Base-by-base conservation (phyloP, 2,888 invertebrate genomes). In the Lasioglossum pauxillum region DNA sequence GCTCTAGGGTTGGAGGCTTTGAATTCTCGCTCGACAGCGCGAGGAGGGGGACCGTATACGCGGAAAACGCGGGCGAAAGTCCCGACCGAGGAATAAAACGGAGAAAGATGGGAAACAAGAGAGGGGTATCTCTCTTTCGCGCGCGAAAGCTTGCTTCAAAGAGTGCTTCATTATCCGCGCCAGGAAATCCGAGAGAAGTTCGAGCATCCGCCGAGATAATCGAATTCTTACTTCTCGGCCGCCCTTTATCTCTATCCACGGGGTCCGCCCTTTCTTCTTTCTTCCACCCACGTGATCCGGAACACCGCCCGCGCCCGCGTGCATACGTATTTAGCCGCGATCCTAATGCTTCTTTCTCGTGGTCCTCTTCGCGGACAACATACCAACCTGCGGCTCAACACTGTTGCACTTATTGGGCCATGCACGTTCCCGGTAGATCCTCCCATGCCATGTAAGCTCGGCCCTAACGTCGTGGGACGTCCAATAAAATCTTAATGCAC, bases 131-230 rank as follows among this genome's bases (percentile, higher is more conserved):
- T 88, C 87, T 67, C 79, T 72, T 44, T 44, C 86, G 87, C 87
- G 87, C 83, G 87, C 91, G 82, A 91, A 91, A 90, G 89, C 90
- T 91, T 88, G 86, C 91, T 89, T 91, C 91, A 91, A 91, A 91
- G 91, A 90, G 91, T 90, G 91, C 90, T 91, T 91, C 90, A 91
- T 91, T 91, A 91, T 91, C 88, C 89, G 90, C 91, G 83, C 89
- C 91, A 90, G 91, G 90, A 91, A 91, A 91, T 91, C 91, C 91
- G 91, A 91, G 91, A 91, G 90, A 91, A 91, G 91, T 91, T 91
- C 89, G 91, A 91, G 91, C 91, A 91, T 91, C 90, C 91, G 88
- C 81, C 85, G 89, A 91, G 91, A 91, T 91, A 91, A 91, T 91
- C 91, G 91, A 91, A 91, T 91, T 91, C 91, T 91, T 91, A 91